Evolutionary conservation across 2,113 vertebrate species (phyloP).

Genomic region (Pedionomus torquatus): DNA sequence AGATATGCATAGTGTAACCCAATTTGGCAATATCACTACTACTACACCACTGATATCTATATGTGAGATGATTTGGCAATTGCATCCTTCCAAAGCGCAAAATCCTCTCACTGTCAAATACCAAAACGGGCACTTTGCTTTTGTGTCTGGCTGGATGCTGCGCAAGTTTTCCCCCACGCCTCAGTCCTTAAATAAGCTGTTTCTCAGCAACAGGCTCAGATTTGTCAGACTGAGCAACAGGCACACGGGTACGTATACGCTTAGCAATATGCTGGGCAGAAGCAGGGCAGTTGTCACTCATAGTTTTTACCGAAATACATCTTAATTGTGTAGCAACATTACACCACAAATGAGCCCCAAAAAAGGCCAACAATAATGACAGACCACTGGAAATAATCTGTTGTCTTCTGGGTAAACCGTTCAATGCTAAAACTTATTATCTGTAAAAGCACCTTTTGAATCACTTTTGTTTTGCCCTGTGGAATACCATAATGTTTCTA

Average conservation of each 20-base stretch:
- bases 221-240: background rate
- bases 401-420: conserved; percentile 44
- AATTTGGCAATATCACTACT: background rate
- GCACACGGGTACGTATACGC: background rate
- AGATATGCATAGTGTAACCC: background rate
- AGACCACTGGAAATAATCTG: conserved; percentile 51
- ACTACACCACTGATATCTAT: rapidly evolving
- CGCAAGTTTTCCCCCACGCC: background rate
- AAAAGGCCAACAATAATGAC: conserved; percentile 41
- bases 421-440: conserved; percentile 63
- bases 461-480: conserved; percentile 73
- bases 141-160: background rate
- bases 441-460: conserved; percentile 72
- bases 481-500: conserved; percentile 72
- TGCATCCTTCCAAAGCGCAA: background rate
- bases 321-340: conserved; percentile 53
- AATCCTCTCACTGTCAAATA: background rate
- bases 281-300: background rate
- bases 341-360: conserved; percentile 54
- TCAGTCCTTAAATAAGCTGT: background rate
- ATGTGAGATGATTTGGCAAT: background rate
- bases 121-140: background rate
- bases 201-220: background rate
- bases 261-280: background rate
- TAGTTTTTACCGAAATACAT: background rate